Conservation (phyloP, 2,797 vertebrate species). For the Rachycentron canadum region DNA sequence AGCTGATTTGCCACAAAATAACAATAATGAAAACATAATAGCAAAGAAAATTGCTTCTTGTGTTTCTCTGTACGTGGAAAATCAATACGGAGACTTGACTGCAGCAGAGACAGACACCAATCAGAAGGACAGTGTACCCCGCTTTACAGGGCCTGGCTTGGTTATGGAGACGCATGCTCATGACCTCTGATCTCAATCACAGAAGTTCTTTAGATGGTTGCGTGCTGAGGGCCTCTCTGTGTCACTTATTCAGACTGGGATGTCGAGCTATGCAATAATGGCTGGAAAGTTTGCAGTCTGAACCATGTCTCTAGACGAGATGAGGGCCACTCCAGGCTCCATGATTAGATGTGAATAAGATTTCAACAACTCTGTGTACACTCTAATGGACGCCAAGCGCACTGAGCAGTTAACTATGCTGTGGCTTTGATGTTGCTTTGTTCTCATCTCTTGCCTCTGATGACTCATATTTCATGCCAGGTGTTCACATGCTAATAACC, state of each 20-base stretch:
- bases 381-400: constrained; percentile 59
- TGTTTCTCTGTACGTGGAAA: constrained; percentile 64
- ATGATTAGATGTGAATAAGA: constrained; percentile 77
- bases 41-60: constrained; percentile 80
- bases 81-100: constrained; percentile 72
- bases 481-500: constrained; percentile 37
- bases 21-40: constrained; percentile 81
- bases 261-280: constrained; percentile 34
- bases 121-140: constrained; percentile 35
- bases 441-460: constrained; percentile 27
- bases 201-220: constrained; percentile 59
- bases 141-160: constrained; percentile 53
- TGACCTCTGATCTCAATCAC: constrained; percentile 86
- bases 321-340: constrained; percentile 70
- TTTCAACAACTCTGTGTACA: constrained; percentile 52
- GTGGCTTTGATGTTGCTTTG: constrained; percentile 39
- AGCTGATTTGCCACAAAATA: constrained; percentile 66
- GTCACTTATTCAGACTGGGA: constrained; percentile 69
- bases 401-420: constrained; percentile 32
- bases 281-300: constrained; percentile 56
- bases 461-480: constrained; percentile 41
- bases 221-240: constrained; percentile 67
- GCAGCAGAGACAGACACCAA: constrained; percentile 67
- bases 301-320: constrained; percentile 71
- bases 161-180: constrained; percentile 66